Evolutionary conservation across 1,140 invertebrate genomes (phyloP).

Genomic region (Drosophila rhopaloa): DNA sequence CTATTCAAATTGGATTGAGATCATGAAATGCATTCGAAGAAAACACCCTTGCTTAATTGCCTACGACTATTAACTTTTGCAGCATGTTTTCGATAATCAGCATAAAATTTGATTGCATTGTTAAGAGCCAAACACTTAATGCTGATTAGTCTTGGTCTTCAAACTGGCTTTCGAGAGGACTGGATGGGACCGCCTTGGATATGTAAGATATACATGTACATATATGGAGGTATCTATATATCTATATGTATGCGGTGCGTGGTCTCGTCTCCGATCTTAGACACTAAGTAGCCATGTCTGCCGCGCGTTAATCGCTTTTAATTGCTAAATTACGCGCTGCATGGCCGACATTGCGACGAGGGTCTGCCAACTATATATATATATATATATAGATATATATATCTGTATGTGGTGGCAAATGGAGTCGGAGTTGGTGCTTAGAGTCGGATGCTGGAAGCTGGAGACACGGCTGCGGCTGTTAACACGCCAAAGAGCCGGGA

Average conservation of each 20-base stretch:
- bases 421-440: constrained; percentile 4
- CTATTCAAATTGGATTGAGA: constrained; percentile 5
- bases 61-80: constrained; percentile 17
- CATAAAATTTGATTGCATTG: constrained; percentile 68
- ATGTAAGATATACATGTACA: background rate
- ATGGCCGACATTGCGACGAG: constrained; percentile 57
- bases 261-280: constrained; percentile 44
- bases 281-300: constrained; percentile 65
- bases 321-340: constrained; percentile 81
- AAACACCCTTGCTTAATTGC: constrained; percentile 34
- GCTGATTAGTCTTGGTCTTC: constrained; percentile 25
- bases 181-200: background rate
- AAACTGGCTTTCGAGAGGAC: constrained; percentile 26
- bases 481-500: constrained; percentile 43
- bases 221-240: background rate
- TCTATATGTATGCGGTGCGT: constrained; percentile 3
- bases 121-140: constrained; percentile 39
- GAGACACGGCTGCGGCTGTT: constrained; percentile 49
- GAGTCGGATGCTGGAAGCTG: constrained; percentile 17
- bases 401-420: background rate
- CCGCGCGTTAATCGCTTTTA: constrained; percentile 79
- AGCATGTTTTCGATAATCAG: constrained; percentile 58
- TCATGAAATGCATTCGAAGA: constrained; percentile 12
- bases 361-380: constrained; percentile 1
- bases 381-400: background rate